Base-by-base conservation (phyloP, 2,797 vertebrate species). In the Chelon auratus region DNA sequence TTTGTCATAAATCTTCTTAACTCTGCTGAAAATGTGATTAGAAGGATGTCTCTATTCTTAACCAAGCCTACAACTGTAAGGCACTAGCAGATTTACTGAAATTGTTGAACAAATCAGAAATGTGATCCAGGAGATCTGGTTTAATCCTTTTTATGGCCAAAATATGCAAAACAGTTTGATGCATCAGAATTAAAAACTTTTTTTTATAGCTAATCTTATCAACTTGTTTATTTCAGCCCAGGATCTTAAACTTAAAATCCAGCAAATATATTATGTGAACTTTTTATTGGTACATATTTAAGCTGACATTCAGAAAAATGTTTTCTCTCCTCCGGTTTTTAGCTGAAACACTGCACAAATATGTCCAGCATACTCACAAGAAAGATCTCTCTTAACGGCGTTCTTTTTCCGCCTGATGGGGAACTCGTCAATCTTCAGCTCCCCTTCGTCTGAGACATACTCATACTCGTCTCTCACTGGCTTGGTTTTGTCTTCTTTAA, bases 401-500 rank as follows among this genome's bases (percentile, higher is more conserved):
- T 95, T 97, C 90, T 98, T 98, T 95, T 98, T 99, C 91, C 97
- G 96, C 83, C 98, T 94, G 89, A 99, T 99, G 83, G 98, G 98
- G 92, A 99, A 99, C 85, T 99, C 98, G 5, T 99, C 98, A 1
- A 99, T 99, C 94, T 99, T 99, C 72, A 99, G 93, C 90, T 99
- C 97, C 9, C 97, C 97, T 2, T 99, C 98, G 13, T 99, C 98
- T 0, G 98, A 99, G 54, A 99, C 98, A 0, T 99, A 99, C 73
- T 99, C 98, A 0, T 99, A 99, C 83, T 99, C 98, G 22, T 99
- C 98, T 71, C 96, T 94, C 72, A 99, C 95, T 0, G 96, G 96
- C 91, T 99, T 98, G 79, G 91, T 84, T 92, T 99, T 98, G 91
- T 99, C 97, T 86, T 99, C 97, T 87, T 98, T 99, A 68, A 98